Conservation (phyloP, 2,797 vertebrate genomes). For the Apodemus agrarius region DNA sequence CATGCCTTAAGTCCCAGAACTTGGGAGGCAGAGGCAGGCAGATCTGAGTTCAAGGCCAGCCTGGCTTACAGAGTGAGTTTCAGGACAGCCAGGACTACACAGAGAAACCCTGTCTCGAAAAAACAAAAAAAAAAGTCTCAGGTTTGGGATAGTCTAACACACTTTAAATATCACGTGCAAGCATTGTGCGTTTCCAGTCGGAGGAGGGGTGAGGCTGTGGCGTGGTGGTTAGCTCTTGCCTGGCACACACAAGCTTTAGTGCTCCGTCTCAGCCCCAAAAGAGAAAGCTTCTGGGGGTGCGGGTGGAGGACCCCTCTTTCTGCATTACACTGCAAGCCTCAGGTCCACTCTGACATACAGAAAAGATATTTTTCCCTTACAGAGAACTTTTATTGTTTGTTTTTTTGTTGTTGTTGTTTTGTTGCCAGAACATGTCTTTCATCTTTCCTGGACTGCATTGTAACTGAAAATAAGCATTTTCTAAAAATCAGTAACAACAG, state of each 20-base stretch:
- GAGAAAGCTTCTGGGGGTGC: not conserved
- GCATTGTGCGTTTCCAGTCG: not conserved
- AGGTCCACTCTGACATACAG: slow-evolving; percentile 76
- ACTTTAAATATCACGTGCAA: slow-evolving; percentile 66
- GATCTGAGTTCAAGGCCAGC: not conserved
- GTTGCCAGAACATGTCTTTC: slow-evolving; percentile 85
- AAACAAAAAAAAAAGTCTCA: not conserved
- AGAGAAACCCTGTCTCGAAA: not conserved
- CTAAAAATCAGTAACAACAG: slow-evolving; percentile 38
- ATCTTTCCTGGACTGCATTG: slow-evolving; percentile 71
- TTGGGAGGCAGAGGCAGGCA: not conserved
- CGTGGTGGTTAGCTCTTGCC: not conserved
- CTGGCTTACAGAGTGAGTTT: not conserved
- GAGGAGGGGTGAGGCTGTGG: not conserved
- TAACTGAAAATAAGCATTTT: slow-evolving; percentile 54
- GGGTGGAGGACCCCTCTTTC: slow-evolving; percentile 61
- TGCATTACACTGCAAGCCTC: slow-evolving; percentile 64
- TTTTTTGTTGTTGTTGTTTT: no score
- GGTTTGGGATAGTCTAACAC: slow-evolving; percentile 33
- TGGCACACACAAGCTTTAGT: no score
- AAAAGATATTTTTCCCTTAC: slow-evolving; percentile 83
- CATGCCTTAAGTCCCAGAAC: not conserved
- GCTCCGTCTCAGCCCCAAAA: not conserved
- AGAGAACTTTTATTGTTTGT: no score
- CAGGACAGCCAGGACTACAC: not conserved